Evolutionary conservation across 1,140 invertebrate species (phyloP).

Genomic region (Mya arenaria): DNA sequence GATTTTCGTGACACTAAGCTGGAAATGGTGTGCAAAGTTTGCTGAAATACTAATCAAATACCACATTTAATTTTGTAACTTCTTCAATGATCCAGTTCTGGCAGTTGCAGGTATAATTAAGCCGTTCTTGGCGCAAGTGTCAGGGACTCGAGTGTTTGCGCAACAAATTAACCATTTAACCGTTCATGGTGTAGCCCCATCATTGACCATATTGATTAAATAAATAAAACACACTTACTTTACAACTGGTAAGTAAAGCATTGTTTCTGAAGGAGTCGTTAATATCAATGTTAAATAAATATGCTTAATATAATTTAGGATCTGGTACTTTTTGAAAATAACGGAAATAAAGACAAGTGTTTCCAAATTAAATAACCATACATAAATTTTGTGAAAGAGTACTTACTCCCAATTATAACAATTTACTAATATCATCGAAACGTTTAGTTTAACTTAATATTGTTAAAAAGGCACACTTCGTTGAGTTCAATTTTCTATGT

Average conservation of each 20-base stretch:
- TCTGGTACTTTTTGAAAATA: no score
- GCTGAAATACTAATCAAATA: slow-evolving; percentile 40
- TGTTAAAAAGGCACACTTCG: no score
- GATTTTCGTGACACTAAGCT: slow-evolving; percentile 41
- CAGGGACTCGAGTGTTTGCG: slow-evolving; percentile 31
- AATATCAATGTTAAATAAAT: no score
- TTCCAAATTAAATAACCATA: no score
- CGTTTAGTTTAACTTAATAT: no score
- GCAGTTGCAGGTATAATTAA: background rate
- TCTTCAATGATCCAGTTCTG: background rate
- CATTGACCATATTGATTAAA: slow-evolving; percentile 41
- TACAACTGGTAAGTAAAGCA: slow-evolving; percentile 14
- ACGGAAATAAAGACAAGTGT: no score
- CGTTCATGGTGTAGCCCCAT: slow-evolving; percentile 6
- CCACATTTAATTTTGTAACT: background rate
- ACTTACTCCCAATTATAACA: no score
- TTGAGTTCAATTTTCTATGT: no score
- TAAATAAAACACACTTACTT: slow-evolving; percentile 40
- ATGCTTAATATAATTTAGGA: no score
- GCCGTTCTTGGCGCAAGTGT: slow-evolving; percentile 16
- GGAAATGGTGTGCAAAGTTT: background rate
- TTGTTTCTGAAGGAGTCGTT: slow-evolving; percentile 4
- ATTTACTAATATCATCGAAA: no score
- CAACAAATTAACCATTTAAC: slow-evolving; percentile 15
- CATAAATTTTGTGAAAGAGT: no score